These are phyloP conservation scores for Scolopax rusticola DNA, from an alignment of 2,797 vertebrate species.

Conservation along the genomic window DNA sequence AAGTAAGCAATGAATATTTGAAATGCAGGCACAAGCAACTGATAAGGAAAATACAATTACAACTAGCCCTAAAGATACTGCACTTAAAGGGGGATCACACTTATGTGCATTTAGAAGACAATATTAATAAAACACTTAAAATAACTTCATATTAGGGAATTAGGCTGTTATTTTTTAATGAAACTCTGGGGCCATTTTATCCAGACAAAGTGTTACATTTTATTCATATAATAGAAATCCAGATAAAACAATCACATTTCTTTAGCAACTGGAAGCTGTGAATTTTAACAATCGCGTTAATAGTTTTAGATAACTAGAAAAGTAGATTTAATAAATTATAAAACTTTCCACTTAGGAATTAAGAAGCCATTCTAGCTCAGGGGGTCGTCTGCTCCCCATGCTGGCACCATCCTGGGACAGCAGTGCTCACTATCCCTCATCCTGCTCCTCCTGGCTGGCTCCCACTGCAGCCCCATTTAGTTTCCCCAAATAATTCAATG, in stretches of 20 bases:
- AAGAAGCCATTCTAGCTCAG: not conserved
- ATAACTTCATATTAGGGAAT: slow-evolving; percentile 70
- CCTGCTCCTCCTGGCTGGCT: not conserved
- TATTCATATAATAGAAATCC: slow-evolving; percentile 70
- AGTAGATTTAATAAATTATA: slow-evolving; percentile 56
- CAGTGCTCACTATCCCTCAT: not conserved
- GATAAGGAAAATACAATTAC: slow-evolving; percentile 78
- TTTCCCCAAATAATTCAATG: not conserved
- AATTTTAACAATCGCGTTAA: slow-evolving; percentile 55
- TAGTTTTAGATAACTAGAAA: slow-evolving; percentile 74
- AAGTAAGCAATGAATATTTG: slow-evolving; percentile 71
- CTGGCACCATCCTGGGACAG: fast-evolving
- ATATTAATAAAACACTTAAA: slow-evolving; percentile 78
- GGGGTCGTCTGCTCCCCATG: fast-evolving
- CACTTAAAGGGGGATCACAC: slow-evolving; percentile 68
- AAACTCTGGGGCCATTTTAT: slow-evolving; percentile 74
- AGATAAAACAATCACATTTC: slow-evolving; percentile 78
- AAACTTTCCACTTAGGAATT: slow-evolving; percentile 52
- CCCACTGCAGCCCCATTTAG: not conserved
- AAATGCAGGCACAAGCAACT: slow-evolving; percentile 68
- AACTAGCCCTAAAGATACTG: slow-evolving; percentile 71
- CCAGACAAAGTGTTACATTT: slow-evolving; percentile 55
- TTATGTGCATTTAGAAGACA: slow-evolving; percentile 72
- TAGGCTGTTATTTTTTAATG: slow-evolving; percentile 72
- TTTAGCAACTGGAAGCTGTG: slow-evolving; percentile 74